phyloP scores from a whole-genome alignment of 2,888 invertebrate genomes.

The Tanytarsus gracilentus region DNA sequence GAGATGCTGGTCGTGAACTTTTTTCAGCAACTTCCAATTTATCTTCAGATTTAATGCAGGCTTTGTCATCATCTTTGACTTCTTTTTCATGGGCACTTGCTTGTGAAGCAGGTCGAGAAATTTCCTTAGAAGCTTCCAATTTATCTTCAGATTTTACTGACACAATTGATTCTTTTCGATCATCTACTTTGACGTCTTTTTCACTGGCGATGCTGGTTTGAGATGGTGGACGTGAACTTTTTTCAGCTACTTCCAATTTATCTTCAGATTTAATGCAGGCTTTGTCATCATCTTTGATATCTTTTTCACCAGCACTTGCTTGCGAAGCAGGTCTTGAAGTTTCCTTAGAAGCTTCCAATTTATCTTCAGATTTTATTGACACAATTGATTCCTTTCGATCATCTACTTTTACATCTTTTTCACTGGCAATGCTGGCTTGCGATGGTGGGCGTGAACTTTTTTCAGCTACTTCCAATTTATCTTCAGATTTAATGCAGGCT shows the following conservation, averaged over 20 bases:
- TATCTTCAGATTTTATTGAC: background rate
- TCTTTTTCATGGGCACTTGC: slow-evolving; percentile 29
- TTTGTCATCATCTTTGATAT: slow-evolving; percentile 1
- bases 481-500: slow-evolving; percentile 29
- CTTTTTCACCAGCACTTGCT: slow-evolving; percentile 29
- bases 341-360: background rate
- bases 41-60: background rate
- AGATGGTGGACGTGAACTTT: slow-evolving; percentile 30
- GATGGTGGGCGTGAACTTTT: slow-evolving; percentile 29
- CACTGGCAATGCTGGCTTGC: slow-evolving; percentile 17
- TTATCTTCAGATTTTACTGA: background rate
- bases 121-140: background rate
- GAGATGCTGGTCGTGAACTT: slow-evolving; percentile 30
- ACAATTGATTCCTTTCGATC: slow-evolving; percentile 15
- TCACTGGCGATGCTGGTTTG: slow-evolving; percentile 20
- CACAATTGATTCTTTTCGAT: background rate
- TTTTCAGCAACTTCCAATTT: slow-evolving; percentile 18
- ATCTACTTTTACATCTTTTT: background rate
- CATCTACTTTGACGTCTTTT: background rate
- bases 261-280: background rate
- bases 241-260: background rate
- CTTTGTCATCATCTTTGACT: slow-evolving; percentile 15
- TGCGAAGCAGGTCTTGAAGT: slow-evolving; percentile 30
- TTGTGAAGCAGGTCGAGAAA: too few species aligned
- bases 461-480: slow-evolving; percentile 33